Evolutionary conservation across 1,140 invertebrate genomes (phyloP).

Genomic region (Globodera ellingtonae): DNA sequence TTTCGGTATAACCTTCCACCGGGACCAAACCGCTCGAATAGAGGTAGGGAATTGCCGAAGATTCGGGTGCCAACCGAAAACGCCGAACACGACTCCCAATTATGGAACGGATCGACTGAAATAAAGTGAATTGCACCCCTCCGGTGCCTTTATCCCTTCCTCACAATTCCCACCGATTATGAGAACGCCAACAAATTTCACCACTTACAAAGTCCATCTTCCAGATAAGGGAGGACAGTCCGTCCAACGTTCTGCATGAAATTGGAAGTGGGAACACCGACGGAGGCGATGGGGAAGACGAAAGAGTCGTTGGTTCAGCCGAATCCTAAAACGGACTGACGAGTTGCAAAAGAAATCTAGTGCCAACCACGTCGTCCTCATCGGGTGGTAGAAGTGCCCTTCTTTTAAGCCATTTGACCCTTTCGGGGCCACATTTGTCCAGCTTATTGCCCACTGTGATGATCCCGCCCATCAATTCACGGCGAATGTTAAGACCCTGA

Average conservation of each 20-base stretch:
- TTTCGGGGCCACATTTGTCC: constrained; percentile 61
- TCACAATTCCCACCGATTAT: neutral
- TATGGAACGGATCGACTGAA: constrained; percentile 39
- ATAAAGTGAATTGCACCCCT: neutral
- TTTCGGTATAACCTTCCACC: constrained; percentile 12
- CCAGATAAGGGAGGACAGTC: constrained; percentile 32
- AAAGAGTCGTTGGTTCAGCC: neutral
- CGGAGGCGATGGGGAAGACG: neutral
- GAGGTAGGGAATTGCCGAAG: constrained; percentile 42
- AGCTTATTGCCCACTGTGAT: constrained; percentile 82
- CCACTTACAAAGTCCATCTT: constrained; percentile 36
- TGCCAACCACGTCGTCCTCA: constrained; percentile 12
- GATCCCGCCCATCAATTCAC: constrained; percentile 71
- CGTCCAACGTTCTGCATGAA: constrained; percentile 44
- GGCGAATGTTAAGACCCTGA: constrained; percentile 70
- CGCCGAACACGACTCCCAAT: constrained; percentile 35
- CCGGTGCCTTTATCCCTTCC: too few species aligned
- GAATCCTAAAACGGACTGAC: too few species aligned
- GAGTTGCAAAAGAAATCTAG: neutral
- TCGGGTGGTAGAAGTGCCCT: constrained; percentile 15
- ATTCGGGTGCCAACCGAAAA: constrained; percentile 34
- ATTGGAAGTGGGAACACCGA: constrained; percentile 25
- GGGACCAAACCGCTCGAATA: constrained; percentile 47
- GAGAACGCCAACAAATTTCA: constrained; percentile 17
- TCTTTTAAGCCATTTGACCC: constrained; percentile 20